Evolutionary conservation across 1,140 invertebrate species (phyloP), one percentile per base, ranked within the genome.

Genomic region (Eupeodes corollae): DNA sequence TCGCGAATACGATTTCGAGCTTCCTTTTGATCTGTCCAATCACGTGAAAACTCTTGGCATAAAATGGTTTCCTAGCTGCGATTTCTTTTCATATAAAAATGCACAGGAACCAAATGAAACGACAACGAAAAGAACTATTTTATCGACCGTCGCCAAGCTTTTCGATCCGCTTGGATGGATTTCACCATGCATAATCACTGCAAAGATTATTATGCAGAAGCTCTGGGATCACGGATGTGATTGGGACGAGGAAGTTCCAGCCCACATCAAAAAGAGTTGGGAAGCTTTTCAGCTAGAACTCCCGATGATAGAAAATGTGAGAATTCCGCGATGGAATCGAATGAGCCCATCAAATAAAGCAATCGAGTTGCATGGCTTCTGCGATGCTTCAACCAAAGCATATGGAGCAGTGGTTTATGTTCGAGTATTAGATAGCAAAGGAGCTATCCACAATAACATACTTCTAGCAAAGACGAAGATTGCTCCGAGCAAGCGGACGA

Each of bases 101-200:
- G 55, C 61, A 5, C 12, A 8, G 3, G 16, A 14, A n/a, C n/a
- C n/a, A 2, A 61, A 69, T 48, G 10, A 45, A 13, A 60, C 9
- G 33, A 30, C 15, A 18, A 58, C 57, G 1, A 69, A 70, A 55
- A 43, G 68, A 19, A 16, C 32, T 3, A 19, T 69, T 2, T 32
- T 71, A 8, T 67, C 66, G 2, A 49, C 50, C 1, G 59, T 67
- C 1, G 56, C 59, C 2, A 58, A 56, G 14, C 48, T 74, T 21
- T 73, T 63, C 52, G 70, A 73, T 50, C 70, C 69, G 1, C 31
- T 72, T 6, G 68, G 69, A 1, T 65, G 63, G 53, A 16, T 71
- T 1, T 48, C 59, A 1, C 66, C 70, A 5, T 38, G 67, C 6
- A 53, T 56, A 3, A 53, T 61, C 2, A 48, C 43, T 15, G 54